Conservation (phyloP, 2,113 vertebrate genomes). For the Reinhardtius hippoglossoides region DNA sequence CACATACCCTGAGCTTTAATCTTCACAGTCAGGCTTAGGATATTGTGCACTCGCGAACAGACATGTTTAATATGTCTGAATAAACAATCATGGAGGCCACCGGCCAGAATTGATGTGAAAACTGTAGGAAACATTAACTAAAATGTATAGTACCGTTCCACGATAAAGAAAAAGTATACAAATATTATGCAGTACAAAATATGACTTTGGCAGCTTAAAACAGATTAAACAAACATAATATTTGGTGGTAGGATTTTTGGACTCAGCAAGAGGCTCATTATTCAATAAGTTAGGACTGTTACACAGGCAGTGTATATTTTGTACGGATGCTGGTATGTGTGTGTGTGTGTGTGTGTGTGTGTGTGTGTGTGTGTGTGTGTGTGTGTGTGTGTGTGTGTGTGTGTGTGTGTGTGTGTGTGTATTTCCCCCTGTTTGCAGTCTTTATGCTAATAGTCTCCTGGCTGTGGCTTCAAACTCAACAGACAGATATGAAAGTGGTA, state of each 20-base stretch:
- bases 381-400: not conserved
- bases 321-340: not conserved
- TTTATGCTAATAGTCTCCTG: not conserved
- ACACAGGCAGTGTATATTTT: not conserved
- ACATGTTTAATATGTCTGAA: constrained; percentile 15
- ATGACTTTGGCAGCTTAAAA: not conserved
- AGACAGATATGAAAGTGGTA: not conserved
- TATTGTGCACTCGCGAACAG: constrained; percentile 21
- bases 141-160: no score
- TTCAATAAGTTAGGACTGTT: no score
- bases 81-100: constrained; percentile 1
- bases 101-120: constrained; percentile 4
- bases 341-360: not conserved
- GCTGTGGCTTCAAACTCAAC: not conserved
- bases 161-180: not conserved
- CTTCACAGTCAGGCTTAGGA: constrained; percentile 16
- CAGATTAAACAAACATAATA: no score
- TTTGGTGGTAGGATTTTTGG: no score
- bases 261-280: no score
- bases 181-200: not conserved
- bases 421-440: not conserved
- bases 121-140: not conserved
- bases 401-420: not conserved
- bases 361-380: not conserved
- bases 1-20: constrained; percentile 10